Conservation (phyloP, 2,888 invertebrate species). For the Aelia acuminata region DNA sequence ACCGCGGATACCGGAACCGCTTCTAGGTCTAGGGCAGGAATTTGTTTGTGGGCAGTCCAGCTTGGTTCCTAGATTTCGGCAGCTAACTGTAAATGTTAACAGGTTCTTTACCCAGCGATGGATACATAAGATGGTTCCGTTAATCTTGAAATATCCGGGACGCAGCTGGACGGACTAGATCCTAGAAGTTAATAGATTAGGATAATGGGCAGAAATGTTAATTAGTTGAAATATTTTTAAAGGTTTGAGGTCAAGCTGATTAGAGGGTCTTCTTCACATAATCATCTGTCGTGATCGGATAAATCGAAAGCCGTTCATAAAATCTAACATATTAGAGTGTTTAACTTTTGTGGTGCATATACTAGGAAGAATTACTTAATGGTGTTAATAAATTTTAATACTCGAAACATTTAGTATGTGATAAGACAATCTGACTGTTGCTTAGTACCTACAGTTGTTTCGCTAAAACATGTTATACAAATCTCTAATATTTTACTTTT, state of each 20-base stretch:
- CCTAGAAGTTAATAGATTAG: not conserved
- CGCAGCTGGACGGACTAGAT: not conserved
- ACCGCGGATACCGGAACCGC: not conserved
- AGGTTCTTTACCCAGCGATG: not conserved
- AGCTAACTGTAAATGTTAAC: conserved; percentile 29
- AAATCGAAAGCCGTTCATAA: not conserved
- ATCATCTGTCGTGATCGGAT: not conserved
- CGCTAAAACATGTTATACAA: no score
- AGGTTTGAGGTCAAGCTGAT: not conserved
- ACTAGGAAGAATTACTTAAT: no score
- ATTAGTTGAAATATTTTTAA: not conserved
- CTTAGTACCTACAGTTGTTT: no score
- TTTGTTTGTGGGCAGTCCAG: not conserved
- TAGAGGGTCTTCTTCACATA: not conserved
- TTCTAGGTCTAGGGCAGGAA: conserved; percentile 34
- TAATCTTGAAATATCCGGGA: not conserved
- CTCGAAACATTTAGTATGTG: no score
- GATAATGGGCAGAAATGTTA: not conserved
- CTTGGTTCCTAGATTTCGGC: conserved; percentile 1
- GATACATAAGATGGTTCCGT: not conserved
- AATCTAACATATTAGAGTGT: no score
- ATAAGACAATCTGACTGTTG: no score
- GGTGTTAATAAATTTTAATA: no score
- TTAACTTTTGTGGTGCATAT: no score
- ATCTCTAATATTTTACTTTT: no score